Conservation (phyloP, 2,797 vertebrate species). For the Oreortyx pictus region DNA sequence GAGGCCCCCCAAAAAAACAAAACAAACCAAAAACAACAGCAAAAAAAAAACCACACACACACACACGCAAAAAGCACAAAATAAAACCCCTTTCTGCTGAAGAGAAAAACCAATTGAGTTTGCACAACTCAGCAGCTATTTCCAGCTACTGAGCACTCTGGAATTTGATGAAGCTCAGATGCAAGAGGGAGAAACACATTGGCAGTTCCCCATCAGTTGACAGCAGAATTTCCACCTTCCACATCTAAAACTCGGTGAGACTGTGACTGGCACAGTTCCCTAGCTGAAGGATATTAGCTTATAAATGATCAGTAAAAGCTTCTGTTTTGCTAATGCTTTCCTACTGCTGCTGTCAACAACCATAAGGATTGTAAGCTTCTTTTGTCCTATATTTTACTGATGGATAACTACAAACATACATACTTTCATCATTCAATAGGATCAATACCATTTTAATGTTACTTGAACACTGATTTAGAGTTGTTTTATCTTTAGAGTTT, state of each 20-base stretch:
- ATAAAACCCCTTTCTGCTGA: not conserved
- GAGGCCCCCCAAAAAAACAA: not conserved
- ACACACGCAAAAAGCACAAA: no score
- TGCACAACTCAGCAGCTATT: not conserved
- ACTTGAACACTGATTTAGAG: not conserved
- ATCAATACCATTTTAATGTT: not conserved
- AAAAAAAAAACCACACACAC: no score
- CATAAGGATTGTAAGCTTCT: not conserved
- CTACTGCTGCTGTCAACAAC: not conserved
- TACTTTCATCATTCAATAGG: not conserved
- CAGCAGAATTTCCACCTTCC: not conserved
- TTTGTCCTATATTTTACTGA: not conserved
- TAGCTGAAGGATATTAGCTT: not conserved
- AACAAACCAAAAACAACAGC: no score
- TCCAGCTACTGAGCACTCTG: not conserved
- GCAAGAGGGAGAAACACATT: not conserved
- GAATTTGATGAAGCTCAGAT: not conserved
- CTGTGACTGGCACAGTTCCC: not conserved
- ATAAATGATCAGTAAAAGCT: not conserved
- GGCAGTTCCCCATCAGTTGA: not conserved
- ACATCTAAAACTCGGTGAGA: not conserved
- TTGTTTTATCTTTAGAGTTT: not conserved
- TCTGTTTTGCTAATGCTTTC: not conserved
- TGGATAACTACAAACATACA: not conserved
- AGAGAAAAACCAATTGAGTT: slow-evolving; percentile 13